Evolutionary conservation across 1,140 invertebrate genomes (phyloP).

Genomic region (Anastatus disparis): DNA sequence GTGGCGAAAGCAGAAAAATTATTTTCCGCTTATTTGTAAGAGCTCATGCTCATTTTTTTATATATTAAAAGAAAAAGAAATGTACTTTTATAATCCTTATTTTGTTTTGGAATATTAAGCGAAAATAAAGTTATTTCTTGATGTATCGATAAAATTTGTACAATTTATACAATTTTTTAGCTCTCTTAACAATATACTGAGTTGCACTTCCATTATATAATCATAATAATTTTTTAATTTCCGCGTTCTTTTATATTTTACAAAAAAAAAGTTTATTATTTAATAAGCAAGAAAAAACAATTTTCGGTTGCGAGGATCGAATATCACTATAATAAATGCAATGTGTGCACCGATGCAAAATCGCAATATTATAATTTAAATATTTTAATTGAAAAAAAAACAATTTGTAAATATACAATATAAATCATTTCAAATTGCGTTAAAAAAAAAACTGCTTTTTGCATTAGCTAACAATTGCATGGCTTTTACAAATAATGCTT

Average conservation of each 20-base stretch:
- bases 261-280: not conserved
- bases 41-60: too few species aligned
- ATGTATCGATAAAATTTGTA: not conserved
- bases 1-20: constrained; percentile 7
- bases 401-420: too few species aligned
- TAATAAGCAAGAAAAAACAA: constrained; percentile 3
- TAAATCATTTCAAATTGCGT: not conserved
- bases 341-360: constrained; percentile 61
- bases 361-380: constrained; percentile 40
- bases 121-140: not conserved
- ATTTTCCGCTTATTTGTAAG: not conserved
- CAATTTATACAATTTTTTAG: not conserved
- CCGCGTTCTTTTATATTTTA: not conserved
- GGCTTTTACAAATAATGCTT: constrained; percentile 44
- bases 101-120: not conserved
- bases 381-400: too few species aligned
- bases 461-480: constrained; percentile 48
- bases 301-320: constrained; percentile 34
- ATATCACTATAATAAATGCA: constrained; percentile 38
- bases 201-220: too few species aligned
- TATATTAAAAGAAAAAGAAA: too few species aligned
- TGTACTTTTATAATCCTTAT: too few species aligned
- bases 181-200: not conserved
- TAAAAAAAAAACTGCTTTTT: constrained; percentile 35
- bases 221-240: too few species aligned